These are phyloP conservation scores for Poeciliopsis infans DNA, from an alignment of 2,797 vertebrate species.

Conservation along the genomic window DNA sequence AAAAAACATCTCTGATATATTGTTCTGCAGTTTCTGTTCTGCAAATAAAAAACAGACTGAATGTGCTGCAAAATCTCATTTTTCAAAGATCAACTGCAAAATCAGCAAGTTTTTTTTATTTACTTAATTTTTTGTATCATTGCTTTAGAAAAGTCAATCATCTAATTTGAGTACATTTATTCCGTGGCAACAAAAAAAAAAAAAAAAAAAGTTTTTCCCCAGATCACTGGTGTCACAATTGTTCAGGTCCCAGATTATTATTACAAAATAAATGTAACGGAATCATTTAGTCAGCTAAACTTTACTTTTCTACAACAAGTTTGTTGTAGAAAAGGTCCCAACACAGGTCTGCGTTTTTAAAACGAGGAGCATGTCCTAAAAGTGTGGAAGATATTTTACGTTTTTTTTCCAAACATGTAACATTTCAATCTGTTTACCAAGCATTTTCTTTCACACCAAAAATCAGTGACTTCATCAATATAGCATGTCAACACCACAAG, in stretches of 20 bases:
- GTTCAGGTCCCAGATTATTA: background rate
- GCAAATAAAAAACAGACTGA: background rate
- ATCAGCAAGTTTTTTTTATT: background rate
- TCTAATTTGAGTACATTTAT: background rate
- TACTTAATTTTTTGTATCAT: background rate
- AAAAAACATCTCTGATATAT: background rate
- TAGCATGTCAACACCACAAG: constrained; percentile 5
- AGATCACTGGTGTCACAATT: background rate
- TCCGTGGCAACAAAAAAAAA: background rate
- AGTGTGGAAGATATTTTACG: background rate
- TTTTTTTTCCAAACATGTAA: background rate
- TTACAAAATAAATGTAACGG: background rate
- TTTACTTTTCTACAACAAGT: background rate
- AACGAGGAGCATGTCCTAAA: background rate
- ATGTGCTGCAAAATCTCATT: background rate
- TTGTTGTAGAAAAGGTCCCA: no score
- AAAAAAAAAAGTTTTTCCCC: background rate
- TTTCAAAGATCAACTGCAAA: background rate
- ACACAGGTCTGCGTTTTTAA: background rate
- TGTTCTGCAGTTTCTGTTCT: background rate
- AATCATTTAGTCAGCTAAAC: background rate
- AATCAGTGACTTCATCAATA: background rate
- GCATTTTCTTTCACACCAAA: background rate
- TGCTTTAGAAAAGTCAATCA: background rate
- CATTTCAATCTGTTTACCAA: background rate